phyloP scores from a whole-genome alignment of 2,888 invertebrate genomes.

The Zygaena filipendulae region DNA sequence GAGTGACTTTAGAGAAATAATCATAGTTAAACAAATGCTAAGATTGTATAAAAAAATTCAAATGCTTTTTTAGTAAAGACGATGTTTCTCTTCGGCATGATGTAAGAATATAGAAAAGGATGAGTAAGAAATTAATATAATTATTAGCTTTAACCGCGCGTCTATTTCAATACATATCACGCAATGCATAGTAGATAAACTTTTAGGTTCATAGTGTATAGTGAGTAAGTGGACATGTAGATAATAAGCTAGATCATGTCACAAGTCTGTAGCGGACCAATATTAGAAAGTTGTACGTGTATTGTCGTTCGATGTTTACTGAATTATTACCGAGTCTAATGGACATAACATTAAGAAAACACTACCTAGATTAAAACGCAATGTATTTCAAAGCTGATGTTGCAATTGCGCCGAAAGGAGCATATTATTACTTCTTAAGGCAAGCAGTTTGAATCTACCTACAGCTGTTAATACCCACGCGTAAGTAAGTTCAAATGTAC shows the following conservation, averaged over 20 bases:
- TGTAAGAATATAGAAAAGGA: background rate
- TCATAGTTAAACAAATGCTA: too few relatives aligned
- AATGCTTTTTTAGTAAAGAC: too few relatives aligned
- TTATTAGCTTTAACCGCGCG: constrained; percentile 56
- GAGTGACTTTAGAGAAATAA: too few relatives aligned
- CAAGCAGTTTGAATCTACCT: too few relatives aligned
- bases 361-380: background rate
- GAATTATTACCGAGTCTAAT: constrained; percentile 4
- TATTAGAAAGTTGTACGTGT: constrained; percentile 68
- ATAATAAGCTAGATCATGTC: constrained; percentile 57
- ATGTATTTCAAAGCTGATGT: too few relatives aligned
- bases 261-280: constrained; percentile 67
- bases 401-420: too few relatives aligned
- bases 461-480: too few relatives aligned
- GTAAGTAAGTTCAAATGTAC: too few relatives aligned
- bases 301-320: constrained; percentile 35
- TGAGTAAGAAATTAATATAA: constrained; percentile 32
- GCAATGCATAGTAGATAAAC: constrained; percentile 61
- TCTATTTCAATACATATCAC: constrained; percentile 66
- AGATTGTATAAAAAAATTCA: too few relatives aligned
- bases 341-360: background rate
- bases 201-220: constrained; percentile 53
- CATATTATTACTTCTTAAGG: too few relatives aligned
- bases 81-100: too few relatives aligned
- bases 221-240: constrained; percentile 28